These are phyloP conservation scores for Tethea ocularis DNA, from an alignment of 2,888 invertebrate species.

Conservation along the genomic window DNA sequence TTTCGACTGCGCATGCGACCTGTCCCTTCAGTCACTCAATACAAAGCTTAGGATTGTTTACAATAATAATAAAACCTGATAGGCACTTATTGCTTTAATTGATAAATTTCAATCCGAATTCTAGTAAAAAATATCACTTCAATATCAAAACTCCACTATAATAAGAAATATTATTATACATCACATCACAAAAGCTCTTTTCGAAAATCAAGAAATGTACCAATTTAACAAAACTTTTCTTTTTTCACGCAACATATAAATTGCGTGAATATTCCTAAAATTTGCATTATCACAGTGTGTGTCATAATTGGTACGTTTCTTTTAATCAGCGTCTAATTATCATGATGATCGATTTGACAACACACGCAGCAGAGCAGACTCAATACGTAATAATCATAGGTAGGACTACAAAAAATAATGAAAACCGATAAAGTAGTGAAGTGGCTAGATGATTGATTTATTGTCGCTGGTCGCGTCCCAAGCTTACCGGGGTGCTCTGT, in stretches of 20 bases:
- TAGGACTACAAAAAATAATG: slow-evolving; percentile 77
- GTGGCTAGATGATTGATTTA: slow-evolving; percentile 69
- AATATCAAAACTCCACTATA: slow-evolving; percentile 39
- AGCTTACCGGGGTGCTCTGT: slow-evolving; percentile 78
- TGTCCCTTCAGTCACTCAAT: slow-evolving; percentile 40
- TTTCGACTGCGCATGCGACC: slow-evolving; percentile 71
- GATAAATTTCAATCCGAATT: slow-evolving; percentile 24
- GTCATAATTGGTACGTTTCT: slow-evolving; percentile 68
- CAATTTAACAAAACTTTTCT: slow-evolving; percentile 38
- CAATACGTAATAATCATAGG: slow-evolving; percentile 73
- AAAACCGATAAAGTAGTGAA: slow-evolving; percentile 74
- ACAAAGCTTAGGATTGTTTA: slow-evolving; percentile 17
- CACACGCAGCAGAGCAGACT: slow-evolving; percentile 82
- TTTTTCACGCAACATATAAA: slow-evolving; percentile 13
- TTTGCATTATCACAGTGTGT: slow-evolving; percentile 6
- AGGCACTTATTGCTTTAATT: slow-evolving; percentile 47
- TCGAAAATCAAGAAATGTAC: slow-evolving; percentile 71
- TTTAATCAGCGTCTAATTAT: slow-evolving; percentile 73
- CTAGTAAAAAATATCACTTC: slow-evolving; percentile 26
- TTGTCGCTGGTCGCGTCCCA: slow-evolving; percentile 66
- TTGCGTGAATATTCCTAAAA: slow-evolving; percentile 7
- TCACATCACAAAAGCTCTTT: slow-evolving; percentile 81
- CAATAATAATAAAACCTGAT: slow-evolving; percentile 39
- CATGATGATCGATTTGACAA: slow-evolving; percentile 75
- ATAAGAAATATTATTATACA: slow-evolving; percentile 67